phyloP scores from a whole-genome alignment of 2,888 invertebrate species.

The Clitarchus hookeri region DNA sequence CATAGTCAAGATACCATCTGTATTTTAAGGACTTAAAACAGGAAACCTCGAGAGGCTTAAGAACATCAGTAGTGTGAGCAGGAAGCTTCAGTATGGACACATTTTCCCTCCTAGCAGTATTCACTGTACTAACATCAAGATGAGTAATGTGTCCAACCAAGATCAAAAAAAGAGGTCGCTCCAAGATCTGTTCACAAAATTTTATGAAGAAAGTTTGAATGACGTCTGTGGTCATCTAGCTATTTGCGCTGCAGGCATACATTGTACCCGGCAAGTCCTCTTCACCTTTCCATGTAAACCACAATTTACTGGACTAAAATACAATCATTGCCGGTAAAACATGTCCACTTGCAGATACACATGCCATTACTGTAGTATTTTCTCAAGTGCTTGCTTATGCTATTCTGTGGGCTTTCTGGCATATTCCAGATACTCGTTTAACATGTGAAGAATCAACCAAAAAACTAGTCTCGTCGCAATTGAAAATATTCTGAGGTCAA shows the following conservation, averaged over 20 bases:
- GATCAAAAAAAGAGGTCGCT: constrained; percentile 31
- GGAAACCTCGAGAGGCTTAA: constrained; percentile 32
- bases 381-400: background rate
- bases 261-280: constrained; percentile 16
- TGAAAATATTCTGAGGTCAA: background rate
- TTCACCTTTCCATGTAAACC: constrained; percentile 16
- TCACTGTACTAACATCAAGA: constrained; percentile 26
- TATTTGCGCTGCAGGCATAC: constrained; percentile 12
- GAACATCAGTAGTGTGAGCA: constrained; percentile 32
- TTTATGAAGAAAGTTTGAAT: constrained; percentile 30
- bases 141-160: constrained; percentile 38
- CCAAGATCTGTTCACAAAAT: constrained; percentile 25
- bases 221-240: background rate
- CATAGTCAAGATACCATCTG: background rate
- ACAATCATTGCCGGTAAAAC: background rate
- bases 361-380: constrained; percentile 20
- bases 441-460: background rate
- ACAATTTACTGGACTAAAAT: background rate
- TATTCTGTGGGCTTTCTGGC: background rate
- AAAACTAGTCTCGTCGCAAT: background rate
- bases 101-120: too few relatives aligned
- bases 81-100: constrained; percentile 36
- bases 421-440: background rate
- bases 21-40: constrained; percentile 32
- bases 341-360: constrained; percentile 10